Evolutionary conservation across 2,797 vertebrate species (phyloP).

Genomic region (Myotis planiceps): DNA sequence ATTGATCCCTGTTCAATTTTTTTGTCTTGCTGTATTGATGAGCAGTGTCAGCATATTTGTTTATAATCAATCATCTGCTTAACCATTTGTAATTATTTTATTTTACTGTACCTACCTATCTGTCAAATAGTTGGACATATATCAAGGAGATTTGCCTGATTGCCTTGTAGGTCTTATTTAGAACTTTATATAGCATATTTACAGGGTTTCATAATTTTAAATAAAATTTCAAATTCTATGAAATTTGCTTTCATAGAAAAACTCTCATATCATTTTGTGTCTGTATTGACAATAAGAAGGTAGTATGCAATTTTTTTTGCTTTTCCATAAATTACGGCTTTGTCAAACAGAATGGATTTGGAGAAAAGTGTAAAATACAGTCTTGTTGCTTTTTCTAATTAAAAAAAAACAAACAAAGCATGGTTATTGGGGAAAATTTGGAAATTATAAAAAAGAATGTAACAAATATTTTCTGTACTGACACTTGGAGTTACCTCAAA

Average conservation of each 20-base stretch:
- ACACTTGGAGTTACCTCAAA: background rate
- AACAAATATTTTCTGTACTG: background rate
- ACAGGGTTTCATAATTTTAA: background rate
- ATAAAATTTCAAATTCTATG: slow-evolving; percentile 8
- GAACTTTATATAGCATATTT: background rate
- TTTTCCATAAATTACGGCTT: slow-evolving; percentile 1
- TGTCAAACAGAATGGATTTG: slow-evolving; percentile 41
- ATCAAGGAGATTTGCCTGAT: background rate
- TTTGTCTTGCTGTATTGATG: background rate
- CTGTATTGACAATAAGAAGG: background rate
- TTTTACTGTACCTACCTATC: background rate
- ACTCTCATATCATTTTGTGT: background rate
- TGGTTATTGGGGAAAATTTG: slow-evolving; percentile 34
- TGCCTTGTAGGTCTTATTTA: background rate
- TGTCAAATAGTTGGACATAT: background rate
- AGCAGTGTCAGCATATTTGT: background rate
- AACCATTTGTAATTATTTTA: background rate
- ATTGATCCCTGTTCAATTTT: background rate
- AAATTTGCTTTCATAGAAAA: slow-evolving; percentile 33
- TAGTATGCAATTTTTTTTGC: slow-evolving; percentile 31
- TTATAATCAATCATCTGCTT: background rate
- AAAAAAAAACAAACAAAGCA: background rate
- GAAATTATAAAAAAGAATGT: slow-evolving; percentile 44
- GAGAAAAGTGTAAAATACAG: background rate
- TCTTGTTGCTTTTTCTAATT: slow-evolving; percentile 13